A percentile compares a stretch with the other conserved stretches of the same genome.
Evolutionary conservation across 2,888 invertebrate genomes (phyloP).

Genomic region (Eurytoma californica): DNA sequence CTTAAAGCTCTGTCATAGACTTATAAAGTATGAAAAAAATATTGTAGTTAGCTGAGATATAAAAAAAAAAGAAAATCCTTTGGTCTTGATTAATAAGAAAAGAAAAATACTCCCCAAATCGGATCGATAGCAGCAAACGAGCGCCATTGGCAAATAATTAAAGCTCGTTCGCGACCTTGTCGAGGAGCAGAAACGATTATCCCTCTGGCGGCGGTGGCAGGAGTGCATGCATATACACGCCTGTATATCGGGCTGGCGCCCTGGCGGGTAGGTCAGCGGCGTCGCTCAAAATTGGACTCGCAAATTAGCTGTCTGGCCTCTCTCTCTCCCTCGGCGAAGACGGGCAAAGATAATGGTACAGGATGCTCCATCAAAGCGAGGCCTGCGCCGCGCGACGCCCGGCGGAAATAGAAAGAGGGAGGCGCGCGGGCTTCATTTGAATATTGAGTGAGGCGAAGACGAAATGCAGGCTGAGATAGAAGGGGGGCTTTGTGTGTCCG

Average conservation of each 20-base stretch:
- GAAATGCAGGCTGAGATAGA: conserved; percentile 6
- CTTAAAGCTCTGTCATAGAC: no score
- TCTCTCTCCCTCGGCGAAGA: not conserved
- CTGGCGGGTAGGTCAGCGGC: conserved; percentile 4
- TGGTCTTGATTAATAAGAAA: no score
- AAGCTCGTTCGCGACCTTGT: conserved; percentile 7
- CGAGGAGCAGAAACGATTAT: conserved; percentile 1
- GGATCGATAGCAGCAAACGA: not conserved
- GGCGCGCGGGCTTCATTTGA: conserved; percentile 43
- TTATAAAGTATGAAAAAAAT: no score
- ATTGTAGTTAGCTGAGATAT: no score
- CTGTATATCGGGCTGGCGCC: not conserved
- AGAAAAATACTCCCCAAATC: not conserved
- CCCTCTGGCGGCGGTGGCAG: not conserved
- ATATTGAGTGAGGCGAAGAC: conserved; percentile 45
- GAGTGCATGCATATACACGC: not conserved
- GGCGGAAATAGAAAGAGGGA: conserved; percentile 36
- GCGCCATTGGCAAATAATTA: conserved; percentile 28
- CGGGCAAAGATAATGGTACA: conserved; percentile 37
- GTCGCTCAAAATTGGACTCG: conserved; percentile 45
- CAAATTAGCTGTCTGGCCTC: conserved; percentile 37
- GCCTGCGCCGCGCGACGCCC: not conserved
- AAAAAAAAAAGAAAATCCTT: no score
- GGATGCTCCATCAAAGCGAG: conserved; percentile 34
- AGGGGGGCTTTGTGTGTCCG: not conserved